A percentile compares a stretch with the other conserved stretches of the same genome.
These are phyloP conservation scores for Dasypolia templi DNA, from an alignment of 2,888 invertebrate genomes.

Conservation along the genomic window DNA sequence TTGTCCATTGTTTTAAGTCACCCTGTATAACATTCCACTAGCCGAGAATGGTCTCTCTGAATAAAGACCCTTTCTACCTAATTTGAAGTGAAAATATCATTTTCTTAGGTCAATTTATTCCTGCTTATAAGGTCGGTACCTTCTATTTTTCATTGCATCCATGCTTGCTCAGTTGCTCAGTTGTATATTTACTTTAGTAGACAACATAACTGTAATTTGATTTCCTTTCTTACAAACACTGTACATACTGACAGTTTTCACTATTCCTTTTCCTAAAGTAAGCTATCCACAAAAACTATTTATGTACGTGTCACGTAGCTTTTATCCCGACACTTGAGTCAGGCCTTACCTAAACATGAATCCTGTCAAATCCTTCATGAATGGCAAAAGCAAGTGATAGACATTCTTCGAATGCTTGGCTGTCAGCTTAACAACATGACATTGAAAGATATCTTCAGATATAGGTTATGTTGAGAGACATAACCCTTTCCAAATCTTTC, in stretches of 20 bases:
- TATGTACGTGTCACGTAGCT: slow-evolving; percentile 18
- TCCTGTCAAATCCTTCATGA: slow-evolving; percentile 28
- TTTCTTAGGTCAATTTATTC: too few species aligned
- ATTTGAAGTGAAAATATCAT: too few species aligned
- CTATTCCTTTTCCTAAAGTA: slow-evolving; percentile 7
- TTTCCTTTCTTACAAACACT: neutral
- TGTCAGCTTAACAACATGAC: slow-evolving; percentile 7
- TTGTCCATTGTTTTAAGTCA: too few species aligned
- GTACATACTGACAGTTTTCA: neutral
- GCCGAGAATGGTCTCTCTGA: too few species aligned
- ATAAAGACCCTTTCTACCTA: too few species aligned
- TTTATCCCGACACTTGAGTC: slow-evolving; percentile 28
- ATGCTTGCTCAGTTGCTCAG: too few species aligned
- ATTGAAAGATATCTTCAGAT: neutral
- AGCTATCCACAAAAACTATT: neutral
- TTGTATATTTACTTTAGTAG: neutral
- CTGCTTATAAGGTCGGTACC: too few species aligned
- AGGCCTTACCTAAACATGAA: slow-evolving; percentile 28
- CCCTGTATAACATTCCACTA: too few species aligned
- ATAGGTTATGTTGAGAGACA: neutral
- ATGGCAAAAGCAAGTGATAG: slow-evolving; percentile 20
- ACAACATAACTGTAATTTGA: neutral
- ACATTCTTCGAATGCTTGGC: neutral
- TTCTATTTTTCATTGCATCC: too few species aligned
- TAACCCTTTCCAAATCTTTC: too few species aligned